Evolutionary conservation across 53 echinoderm and acorn worm species (phyloP), one percentile per base, ranked within the genome.

Genomic region (Apostichopus leukothele): DNA sequence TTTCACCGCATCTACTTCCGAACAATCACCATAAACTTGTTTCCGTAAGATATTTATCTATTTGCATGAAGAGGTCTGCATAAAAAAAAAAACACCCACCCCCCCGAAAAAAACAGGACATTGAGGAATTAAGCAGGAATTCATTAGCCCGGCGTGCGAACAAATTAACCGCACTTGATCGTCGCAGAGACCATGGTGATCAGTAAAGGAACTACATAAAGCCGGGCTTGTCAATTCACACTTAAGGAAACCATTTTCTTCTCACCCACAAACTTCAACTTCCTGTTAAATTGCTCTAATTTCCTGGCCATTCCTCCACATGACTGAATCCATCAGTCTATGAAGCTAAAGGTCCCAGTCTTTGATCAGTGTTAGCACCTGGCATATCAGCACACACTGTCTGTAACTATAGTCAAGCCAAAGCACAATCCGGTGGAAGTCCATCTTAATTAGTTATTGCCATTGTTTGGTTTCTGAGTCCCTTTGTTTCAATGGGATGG

Each of bases 181-280:
- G 60, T 57, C 55, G 7, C n/a, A 25, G 54, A 81, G 81, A 81
- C 55, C 81, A 20, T 52, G 5, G 21, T 22, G 18, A 76, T 9
- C 19, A 71, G 51, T 79, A 19, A 9, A 79, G 51, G 51, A 79
- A n/a, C 79, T 18, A 10, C 52, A 81, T 23, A 39, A 81, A 81
- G 81, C 81, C 21, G 3, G 25, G 54, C 81, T 81, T 19, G 21
- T 81, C 81, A 81, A 9, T 81, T 59, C 81, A 60, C 54, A 55
- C 81, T 81, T 23, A 16, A 6, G 71, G 71, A 71, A 71, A 71
- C 18, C 0, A 6, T n/a, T 71, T 71, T 21, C 55, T 81, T 59
- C 59, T 54, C 81, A 81, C 54, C 81, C 54, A 81, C 55, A 81
- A 81, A 54, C 55, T 81, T 54, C 55, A 81, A 81, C 81, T 81